Conservation (phyloP, 2,797 vertebrate species). For the Sebastes variabilis region DNA sequence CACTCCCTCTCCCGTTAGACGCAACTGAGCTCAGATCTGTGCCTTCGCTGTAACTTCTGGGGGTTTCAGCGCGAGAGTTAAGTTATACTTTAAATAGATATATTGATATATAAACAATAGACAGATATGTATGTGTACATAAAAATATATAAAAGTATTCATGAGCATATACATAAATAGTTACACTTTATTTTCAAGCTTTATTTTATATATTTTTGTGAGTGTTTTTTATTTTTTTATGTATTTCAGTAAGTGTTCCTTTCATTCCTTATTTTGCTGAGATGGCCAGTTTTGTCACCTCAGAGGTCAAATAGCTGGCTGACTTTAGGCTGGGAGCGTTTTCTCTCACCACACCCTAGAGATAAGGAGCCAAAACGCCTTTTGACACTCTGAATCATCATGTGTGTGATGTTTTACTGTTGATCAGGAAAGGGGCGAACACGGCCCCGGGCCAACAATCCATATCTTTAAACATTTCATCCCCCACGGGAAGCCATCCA, state of each 20-base stretch:
- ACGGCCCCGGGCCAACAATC: constrained; percentile 14
- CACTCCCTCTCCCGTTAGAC: constrained; percentile 5
- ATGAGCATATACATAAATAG: constrained; percentile 79
- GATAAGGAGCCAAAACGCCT: constrained; percentile 13
- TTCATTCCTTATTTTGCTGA: constrained; percentile 56
- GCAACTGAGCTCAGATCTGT: constrained; percentile 54
- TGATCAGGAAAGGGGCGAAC: constrained; percentile 26
- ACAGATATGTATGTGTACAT: constrained; percentile 76
- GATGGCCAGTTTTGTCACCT: constrained; percentile 43
- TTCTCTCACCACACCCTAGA: constrained; percentile 9
- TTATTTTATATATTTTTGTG: constrained; percentile 79
- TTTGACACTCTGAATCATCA: not conserved
- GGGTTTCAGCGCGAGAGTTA: constrained; percentile 52
- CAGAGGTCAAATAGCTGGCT: constrained; percentile 29
- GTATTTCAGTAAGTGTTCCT: constrained; percentile 63
- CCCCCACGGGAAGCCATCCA: constrained; percentile 1
- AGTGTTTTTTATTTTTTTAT: constrained; percentile 54
- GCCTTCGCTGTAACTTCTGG: constrained; percentile 41
- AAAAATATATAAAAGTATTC: constrained; percentile 81
- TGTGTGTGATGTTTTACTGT: constrained; percentile 6
- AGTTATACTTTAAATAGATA: constrained; percentile 79
- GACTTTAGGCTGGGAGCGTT: constrained; percentile 2
- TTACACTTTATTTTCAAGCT: constrained; percentile 84
- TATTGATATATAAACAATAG: constrained; percentile 80
- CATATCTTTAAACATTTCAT: constrained; percentile 8